Evolutionary conservation across 2,797 vertebrate species (phyloP), one percentile per base, ranked within the genome.

Genomic region (Sebastes dallii): DNA sequence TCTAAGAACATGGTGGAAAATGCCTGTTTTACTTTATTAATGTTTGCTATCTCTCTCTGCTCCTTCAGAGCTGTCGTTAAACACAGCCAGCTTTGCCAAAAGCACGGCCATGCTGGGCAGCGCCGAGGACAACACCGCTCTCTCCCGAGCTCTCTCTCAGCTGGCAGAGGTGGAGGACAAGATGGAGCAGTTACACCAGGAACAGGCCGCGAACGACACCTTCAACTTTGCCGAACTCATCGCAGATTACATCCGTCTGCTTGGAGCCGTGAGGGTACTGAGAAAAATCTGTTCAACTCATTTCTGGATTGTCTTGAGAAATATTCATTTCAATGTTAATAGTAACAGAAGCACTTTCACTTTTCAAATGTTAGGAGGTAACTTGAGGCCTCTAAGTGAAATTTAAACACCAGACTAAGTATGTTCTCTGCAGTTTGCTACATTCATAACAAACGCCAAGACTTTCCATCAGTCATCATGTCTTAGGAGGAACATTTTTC

Each of bases 131-230:
- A 99, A 99, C 96, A 99, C 98, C 0, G 98, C 98, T 1, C 94
- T 99, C 62, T 99, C 99, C 5, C 94, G 98, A 1, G 98, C 98
- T 0, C 96, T 99, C 24, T 99, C 97, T 61, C 99, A 99, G 90
- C 96, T 99, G 93, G 98, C 99, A 0, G 99, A 99, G 92, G 98
- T 99, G 89, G 98, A 99, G 89, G 99, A 99, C 90, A 98, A 97
- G 93, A 98, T 99, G 7, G 99, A 99, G 88, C 97, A 97, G 94
- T 93, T 99, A 16, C 98, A 99, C 89, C 98, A 98, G 76, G 97
- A 99, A 10, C 98, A 99, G 87, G 98, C 98, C 25, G 94, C 95
- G 42, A 96, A 86, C 1, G 99, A 99, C 93, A 98, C 98, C 90
- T 99, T 98, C 93, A 87, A 95, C 73, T 96, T 99, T 4, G 97